Percentiles rank a stretch among this genome's conserved stretches.
Evolutionary conservation across 1,140 invertebrate genomes (phyloP).

Genomic region (Sycophaga agraensis): DNA sequence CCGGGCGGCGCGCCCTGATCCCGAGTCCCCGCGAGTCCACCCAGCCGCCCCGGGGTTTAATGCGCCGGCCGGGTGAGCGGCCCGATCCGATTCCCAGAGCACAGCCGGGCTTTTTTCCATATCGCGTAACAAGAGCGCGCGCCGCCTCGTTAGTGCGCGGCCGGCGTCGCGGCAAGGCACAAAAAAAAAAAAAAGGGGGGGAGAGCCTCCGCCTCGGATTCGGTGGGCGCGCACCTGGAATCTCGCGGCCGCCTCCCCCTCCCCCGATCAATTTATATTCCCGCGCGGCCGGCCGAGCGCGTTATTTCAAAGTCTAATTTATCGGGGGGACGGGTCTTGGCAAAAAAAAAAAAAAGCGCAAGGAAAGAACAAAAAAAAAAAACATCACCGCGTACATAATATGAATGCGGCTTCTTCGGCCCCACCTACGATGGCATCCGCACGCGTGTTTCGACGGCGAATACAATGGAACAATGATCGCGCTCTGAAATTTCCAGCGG

Average conservation of each 20-base stretch:
- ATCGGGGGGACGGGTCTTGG: background rate
- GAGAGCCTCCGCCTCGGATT: background rate
- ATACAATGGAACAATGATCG: conserved; percentile 31
- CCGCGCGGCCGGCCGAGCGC: background rate
- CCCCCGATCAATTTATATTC: conserved; percentile 7
- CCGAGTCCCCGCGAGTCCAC: too few species aligned
- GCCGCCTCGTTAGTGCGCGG: background rate
- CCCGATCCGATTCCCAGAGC: too few species aligned
- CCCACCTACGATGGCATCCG: background rate
- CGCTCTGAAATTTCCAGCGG: conserved; percentile 13
- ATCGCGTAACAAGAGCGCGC: too few species aligned
- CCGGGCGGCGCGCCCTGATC: too few species aligned
- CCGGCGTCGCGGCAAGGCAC: background rate
- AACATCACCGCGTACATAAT: background rate
- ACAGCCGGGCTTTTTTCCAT: too few species aligned
- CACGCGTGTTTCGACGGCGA: conserved; percentile 8
- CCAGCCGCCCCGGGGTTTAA: too few species aligned
- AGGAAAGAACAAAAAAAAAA: background rate
- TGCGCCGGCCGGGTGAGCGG: too few species aligned
- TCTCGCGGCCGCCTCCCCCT: background rate
- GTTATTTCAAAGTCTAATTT: conserved; percentile 26
- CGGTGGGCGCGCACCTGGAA: background rate
- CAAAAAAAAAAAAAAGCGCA: background rate
- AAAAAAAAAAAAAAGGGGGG: background rate
- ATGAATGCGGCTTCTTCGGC: background rate